phyloP scores from a whole-genome alignment of 2,888 invertebrate genomes.

The Blastobasis adustella region DNA sequence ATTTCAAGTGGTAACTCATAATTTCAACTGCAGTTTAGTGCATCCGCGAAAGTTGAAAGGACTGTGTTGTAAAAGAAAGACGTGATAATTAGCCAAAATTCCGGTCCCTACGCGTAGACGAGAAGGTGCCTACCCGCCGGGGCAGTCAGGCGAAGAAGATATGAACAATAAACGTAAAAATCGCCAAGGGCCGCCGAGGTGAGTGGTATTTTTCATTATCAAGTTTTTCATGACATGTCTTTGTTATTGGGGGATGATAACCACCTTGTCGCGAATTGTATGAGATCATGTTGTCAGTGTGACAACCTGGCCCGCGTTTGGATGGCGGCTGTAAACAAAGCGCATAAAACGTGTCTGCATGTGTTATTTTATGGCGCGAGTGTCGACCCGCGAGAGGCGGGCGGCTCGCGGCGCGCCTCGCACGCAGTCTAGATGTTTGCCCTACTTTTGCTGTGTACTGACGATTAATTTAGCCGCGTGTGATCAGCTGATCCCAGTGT shows the following conservation, averaged over 20 bases:
- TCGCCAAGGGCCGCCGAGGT: constrained; percentile 86
- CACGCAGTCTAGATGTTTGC: constrained; percentile 56
- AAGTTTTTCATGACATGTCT: constrained; percentile 64
- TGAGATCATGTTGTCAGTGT: constrained; percentile 41
- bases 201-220: constrained; percentile 46
- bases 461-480: constrained; percentile 67
- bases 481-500: constrained; percentile 68
- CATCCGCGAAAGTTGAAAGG: constrained; percentile 76
- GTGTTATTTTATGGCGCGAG: constrained; percentile 20
- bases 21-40: constrained; percentile 73
- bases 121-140: constrained; percentile 85
- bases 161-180: constrained; percentile 91
- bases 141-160: constrained; percentile 77
- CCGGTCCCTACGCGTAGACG: constrained; percentile 89
- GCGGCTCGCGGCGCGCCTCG: constrained; percentile 42
- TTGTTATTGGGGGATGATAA: constrained; percentile 55
- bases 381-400: constrained; percentile 18
- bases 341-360: constrained; percentile 30
- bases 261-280: constrained; percentile 44
- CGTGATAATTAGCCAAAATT: constrained; percentile 82
- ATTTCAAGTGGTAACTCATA: constrained; percentile 68
- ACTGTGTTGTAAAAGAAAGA: constrained; percentile 74
- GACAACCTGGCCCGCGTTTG: constrained; percentile 38
- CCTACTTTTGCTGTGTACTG: constrained; percentile 66
- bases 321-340: constrained; percentile 59